phyloP scores from a whole-genome alignment of 2,888 invertebrate genomes.

The Polyommatus iphigenia region DNA sequence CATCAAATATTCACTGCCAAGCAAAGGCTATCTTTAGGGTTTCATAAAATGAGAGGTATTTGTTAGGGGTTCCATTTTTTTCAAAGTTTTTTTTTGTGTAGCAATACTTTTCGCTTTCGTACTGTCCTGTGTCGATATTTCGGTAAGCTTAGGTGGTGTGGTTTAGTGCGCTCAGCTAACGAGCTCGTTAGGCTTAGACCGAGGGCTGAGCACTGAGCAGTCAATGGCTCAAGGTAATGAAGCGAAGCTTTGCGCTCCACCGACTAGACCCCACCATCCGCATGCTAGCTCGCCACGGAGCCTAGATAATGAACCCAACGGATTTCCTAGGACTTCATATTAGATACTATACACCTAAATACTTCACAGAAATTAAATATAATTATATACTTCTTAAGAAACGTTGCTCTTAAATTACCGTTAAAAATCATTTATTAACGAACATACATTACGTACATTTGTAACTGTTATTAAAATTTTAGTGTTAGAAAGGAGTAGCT shows the following conservation, averaged over 20 bases:
- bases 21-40: no score
- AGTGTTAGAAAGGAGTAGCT: no score
- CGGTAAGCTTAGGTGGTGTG: background rate
- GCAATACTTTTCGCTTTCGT: background rate
- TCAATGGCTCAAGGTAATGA: constrained; percentile 33
- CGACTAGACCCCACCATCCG: constrained; percentile 28
- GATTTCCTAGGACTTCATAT: constrained; percentile 21
- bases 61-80: background rate
- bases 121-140: background rate
- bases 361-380: background rate
- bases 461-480: no score
- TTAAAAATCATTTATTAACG: no score
- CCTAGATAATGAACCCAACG: constrained; percentile 21
- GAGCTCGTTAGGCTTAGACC: constrained; percentile 33
- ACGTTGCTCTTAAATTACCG: no score
- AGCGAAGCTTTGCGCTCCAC: constrained; percentile 32
- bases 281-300: background rate
- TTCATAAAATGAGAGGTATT: background rate
- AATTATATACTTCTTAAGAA: background rate
- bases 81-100: background rate
- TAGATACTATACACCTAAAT: background rate
- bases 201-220: constrained; percentile 33
- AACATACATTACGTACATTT: no score
- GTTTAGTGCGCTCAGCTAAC: constrained; percentile 26
- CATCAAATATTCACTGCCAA: no score